Conservation (phyloP, 2,888 invertebrate genomes). For the Entomobrya proxima region DNA sequence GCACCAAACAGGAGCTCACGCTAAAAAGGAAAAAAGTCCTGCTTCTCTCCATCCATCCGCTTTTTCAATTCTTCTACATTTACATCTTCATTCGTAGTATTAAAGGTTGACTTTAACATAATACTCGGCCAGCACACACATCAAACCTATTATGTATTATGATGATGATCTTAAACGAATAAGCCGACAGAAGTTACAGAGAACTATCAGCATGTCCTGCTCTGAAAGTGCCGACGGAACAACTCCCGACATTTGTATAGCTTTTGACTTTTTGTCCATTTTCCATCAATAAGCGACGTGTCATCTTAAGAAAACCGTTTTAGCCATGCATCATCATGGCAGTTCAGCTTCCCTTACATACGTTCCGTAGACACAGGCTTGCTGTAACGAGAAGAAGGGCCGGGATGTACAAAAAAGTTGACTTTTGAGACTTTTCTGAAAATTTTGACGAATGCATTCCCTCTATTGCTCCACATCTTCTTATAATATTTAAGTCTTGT, state of each 20-base stretch:
- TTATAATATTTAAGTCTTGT: background rate
- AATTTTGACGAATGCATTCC: too few species aligned
- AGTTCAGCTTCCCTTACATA: background rate
- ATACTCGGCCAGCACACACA: constrained; percentile 19
- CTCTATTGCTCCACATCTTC: too few species aligned
- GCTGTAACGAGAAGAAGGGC: background rate
- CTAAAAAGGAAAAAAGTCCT: background rate
- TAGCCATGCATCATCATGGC: constrained; percentile 36
- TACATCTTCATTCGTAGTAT: constrained; percentile 9
- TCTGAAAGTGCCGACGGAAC: constrained; percentile 45
- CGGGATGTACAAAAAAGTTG: background rate
- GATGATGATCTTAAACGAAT: constrained; percentile 39
- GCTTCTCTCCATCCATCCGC: background rate
- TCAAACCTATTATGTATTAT: constrained; percentile 16
- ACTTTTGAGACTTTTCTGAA: too few species aligned
- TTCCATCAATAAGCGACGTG: constrained; percentile 58
- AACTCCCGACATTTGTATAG: constrained; percentile 22
- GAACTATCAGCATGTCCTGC: constrained; percentile 16
- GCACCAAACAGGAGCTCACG: background rate
- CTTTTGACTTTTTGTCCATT: constrained; percentile 63
- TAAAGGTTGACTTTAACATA: constrained; percentile 2
- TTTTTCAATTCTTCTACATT: background rate
- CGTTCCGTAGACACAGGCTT: background rate
- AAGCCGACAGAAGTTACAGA: constrained; percentile 52
- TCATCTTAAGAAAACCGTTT: constrained; percentile 54